These are phyloP conservation scores for Eumerus sabulonum DNA, from an alignment of 2,888 invertebrate genomes.

Conservation along the genomic window DNA sequence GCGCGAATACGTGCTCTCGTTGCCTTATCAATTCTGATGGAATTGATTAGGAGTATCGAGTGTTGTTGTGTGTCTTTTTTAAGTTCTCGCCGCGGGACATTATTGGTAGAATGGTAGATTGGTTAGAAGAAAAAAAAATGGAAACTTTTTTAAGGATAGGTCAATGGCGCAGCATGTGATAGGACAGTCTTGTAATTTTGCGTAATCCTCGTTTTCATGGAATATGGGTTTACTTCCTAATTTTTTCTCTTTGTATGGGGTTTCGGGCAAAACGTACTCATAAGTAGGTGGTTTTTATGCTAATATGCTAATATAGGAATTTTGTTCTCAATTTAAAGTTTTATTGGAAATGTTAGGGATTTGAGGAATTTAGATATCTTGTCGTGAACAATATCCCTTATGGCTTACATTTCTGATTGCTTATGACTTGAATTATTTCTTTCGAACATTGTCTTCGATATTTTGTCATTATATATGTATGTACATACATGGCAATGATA, in stretches of 20 bases:
- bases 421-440: slow-evolving; percentile 23
- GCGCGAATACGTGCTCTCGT: slow-evolving; percentile 16
- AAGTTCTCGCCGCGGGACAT: not conserved
- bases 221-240: not conserved
- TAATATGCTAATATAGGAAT: slow-evolving; percentile 55
- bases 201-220: slow-evolving; percentile 24
- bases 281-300: slow-evolving; percentile 52
- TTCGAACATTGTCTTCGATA: not conserved
- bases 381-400: slow-evolving; percentile 13
- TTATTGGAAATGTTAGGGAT: slow-evolving; percentile 40
- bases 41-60: slow-evolving; percentile 27
- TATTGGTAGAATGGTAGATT: slow-evolving; percentile 5
- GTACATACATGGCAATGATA: no score
- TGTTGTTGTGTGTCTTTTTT: slow-evolving; percentile 19
- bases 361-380: slow-evolving; percentile 32
- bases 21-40: slow-evolving; percentile 29
- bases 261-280: no score
- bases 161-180: slow-evolving; percentile 3
- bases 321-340: slow-evolving; percentile 50
- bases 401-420: slow-evolving; percentile 36
- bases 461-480: no score
- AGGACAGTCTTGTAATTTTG: slow-evolving; percentile 1
- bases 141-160: slow-evolving; percentile 26
- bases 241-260: not conserved
- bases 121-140: slow-evolving; percentile 22